Percentiles rank a stretch among this genome's conserved stretches.
Evolutionary conservation across 2,113 vertebrate species (phyloP).

Genomic region (Trochalopteron elliotii): DNA sequence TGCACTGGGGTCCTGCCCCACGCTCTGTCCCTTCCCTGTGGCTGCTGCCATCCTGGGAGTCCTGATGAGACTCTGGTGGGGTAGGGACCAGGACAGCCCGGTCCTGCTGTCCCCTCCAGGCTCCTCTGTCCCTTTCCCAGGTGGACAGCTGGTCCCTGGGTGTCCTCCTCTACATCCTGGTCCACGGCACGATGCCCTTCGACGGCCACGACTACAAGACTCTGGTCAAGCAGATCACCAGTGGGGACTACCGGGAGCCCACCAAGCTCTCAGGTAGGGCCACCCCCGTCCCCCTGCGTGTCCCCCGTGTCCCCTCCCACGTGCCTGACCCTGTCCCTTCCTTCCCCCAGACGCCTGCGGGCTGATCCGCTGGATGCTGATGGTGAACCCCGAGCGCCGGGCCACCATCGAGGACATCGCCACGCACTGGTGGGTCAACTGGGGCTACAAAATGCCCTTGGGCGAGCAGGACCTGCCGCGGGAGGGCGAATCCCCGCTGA

Average conservation of each 20-base stretch:
- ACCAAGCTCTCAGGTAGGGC: slow-evolving; percentile 34
- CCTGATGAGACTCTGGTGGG: background rate
- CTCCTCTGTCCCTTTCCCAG: slow-evolving; percentile 55
- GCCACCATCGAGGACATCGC: slow-evolving; percentile 94
- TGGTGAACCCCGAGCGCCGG: slow-evolving; percentile 94
- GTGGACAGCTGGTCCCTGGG: slow-evolving; percentile 98
- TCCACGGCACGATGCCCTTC: slow-evolving; percentile 95
- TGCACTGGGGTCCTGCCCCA: background rate
- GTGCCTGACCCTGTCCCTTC: background rate
- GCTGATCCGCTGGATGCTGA: slow-evolving; percentile 96
- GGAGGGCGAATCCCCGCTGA: slow-evolving; percentile 66
- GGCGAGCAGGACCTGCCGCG: slow-evolving; percentile 72
- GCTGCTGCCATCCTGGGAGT: background rate
- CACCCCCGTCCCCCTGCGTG: rapidly evolving
- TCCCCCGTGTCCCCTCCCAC: rapidly evolving
- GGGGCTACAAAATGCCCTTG: slow-evolving; percentile 83
- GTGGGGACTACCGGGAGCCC: slow-evolving; percentile 88
- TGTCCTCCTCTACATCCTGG: slow-evolving; percentile 91
- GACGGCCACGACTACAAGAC: slow-evolving; percentile 89
- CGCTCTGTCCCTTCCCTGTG: rapidly evolving
- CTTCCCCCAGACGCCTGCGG: slow-evolving; percentile 87
- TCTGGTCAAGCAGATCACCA: slow-evolving; percentile 91
- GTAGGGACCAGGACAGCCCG: rapidly evolving
- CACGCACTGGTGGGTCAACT: slow-evolving; percentile 98
- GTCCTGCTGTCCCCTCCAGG: background rate